Percentiles rank a stretch among this genome's conserved stretches.
Evolutionary conservation across 2,113 vertebrate species (phyloP).

Genomic region (Bothrops jararaca): DNA sequence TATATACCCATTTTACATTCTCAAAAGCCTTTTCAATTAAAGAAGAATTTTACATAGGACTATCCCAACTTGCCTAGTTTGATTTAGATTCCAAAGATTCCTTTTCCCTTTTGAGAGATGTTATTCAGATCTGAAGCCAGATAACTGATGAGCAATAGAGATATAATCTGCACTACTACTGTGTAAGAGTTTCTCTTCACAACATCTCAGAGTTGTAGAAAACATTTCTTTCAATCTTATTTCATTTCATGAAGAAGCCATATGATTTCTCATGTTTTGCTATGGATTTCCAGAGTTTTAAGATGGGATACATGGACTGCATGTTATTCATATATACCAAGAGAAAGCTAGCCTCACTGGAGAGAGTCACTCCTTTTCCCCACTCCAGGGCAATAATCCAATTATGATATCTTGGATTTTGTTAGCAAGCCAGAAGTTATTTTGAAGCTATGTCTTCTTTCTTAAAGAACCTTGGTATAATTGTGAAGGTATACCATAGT

Average conservation of each 20-base stretch:
- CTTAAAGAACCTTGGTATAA: not conserved
- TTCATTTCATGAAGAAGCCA: not conserved
- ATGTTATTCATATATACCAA: not conserved
- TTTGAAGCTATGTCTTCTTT: not conserved
- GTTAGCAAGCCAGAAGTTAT: not conserved
- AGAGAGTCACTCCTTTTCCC: not conserved
- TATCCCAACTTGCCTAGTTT: no score
- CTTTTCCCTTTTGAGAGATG: not conserved
- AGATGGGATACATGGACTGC: not conserved
- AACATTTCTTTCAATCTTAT: not conserved
- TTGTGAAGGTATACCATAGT: not conserved
- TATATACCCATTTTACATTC: conserved; percentile 5
- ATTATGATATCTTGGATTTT: not conserved
- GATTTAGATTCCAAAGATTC: not conserved
- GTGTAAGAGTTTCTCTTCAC: not conserved
- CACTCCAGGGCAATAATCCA: not conserved
- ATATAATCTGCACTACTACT: not conserved
- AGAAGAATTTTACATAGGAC: not conserved
- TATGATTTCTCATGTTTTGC: not conserved
- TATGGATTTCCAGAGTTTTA: not conserved
- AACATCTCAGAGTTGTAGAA: not conserved
- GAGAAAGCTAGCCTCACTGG: not conserved
- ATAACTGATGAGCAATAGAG: not conserved
- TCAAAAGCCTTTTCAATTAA: conserved; percentile 10
- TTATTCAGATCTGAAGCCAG: not conserved